These are phyloP conservation scores for Synergus gifuensis DNA, from an alignment of 2,888 invertebrate species.

Conservation along the genomic window DNA sequence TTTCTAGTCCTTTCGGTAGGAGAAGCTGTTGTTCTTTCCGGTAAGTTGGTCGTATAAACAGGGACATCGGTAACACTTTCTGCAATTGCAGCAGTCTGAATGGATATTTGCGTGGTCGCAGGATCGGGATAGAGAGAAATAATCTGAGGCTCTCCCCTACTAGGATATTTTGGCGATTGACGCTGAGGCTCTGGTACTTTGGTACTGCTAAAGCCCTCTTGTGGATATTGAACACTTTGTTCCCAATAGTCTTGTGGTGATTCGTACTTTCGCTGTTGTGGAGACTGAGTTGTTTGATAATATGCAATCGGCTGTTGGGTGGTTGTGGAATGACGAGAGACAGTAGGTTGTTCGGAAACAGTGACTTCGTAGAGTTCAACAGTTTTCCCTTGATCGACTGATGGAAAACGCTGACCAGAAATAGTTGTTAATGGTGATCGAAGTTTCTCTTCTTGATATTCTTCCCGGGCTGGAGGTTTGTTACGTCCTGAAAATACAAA, in stretches of 20 bases:
- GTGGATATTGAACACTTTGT: slow-evolving; percentile 48
- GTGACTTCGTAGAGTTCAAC: neutral
- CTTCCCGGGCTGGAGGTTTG: slow-evolving; percentile 41
- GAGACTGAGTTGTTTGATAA: slow-evolving; percentile 24
- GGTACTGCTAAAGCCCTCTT: slow-evolving; percentile 46
- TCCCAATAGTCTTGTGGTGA: slow-evolving; percentile 53
- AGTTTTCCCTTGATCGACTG: slow-evolving; percentile 30
- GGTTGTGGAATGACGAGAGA: neutral
- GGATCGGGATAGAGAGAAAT: slow-evolving; percentile 56
- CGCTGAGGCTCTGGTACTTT: slow-evolving; percentile 45
- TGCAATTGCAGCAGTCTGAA: slow-evolving; percentile 49
- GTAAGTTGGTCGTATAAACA: slow-evolving; percentile 63
- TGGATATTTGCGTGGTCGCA: slow-evolving; percentile 58
- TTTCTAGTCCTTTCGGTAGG: slow-evolving; percentile 60
- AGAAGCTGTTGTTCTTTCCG: slow-evolving; percentile 56
- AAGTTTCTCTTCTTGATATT: slow-evolving; percentile 45
- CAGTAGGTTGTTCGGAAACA: neutral
- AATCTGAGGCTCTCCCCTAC: slow-evolving; percentile 64
- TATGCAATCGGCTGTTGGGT: neutral
- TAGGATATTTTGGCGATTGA: slow-evolving; percentile 61
- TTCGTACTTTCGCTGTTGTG: slow-evolving; percentile 47
- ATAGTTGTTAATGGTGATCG: slow-evolving; percentile 26
- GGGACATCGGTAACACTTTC: slow-evolving; percentile 63
- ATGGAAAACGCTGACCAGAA: slow-evolving; percentile 46
- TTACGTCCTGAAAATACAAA: slow-evolving; percentile 43